phyloP scores from a whole-genome alignment of 2,797 vertebrate species.

The Gadopsis marmoratus region DNA sequence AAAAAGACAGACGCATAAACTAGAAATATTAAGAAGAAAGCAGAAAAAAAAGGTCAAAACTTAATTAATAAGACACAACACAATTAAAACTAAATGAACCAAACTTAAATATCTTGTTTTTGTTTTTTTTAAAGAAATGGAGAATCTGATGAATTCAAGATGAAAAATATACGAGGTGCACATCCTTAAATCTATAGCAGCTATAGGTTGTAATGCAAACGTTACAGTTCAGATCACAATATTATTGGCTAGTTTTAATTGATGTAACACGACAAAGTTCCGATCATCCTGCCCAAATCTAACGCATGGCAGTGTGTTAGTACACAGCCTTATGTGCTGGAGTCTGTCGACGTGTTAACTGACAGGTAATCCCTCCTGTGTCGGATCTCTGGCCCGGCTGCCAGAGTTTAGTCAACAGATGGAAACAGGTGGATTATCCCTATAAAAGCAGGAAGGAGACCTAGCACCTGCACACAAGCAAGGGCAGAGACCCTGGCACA shows the following conservation, averaged over 20 bases:
- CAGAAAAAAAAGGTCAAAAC: too few relatives aligned
- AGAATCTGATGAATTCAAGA: neutral
- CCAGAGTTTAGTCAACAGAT: slow-evolving; percentile 82
- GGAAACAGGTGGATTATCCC: slow-evolving; percentile 84
- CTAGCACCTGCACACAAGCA: slow-evolving; percentile 35
- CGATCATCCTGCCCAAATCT: neutral
- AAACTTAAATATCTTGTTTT: too few relatives aligned
- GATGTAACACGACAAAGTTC: neutral
- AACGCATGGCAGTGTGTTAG: neutral
- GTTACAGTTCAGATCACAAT: neutral
- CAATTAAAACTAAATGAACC: too few relatives aligned
- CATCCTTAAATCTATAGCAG: neutral
- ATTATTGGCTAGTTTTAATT: neutral
- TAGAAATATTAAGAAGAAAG: neutral
- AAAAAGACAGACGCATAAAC: neutral
- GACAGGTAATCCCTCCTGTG: slow-evolving; percentile 80
- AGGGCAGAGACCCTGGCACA: slow-evolving; percentile 1
- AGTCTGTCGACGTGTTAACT: slow-evolving; percentile 57
- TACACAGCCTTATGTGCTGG: slow-evolving; percentile 33
- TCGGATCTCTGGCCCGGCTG: slow-evolving; percentile 65
- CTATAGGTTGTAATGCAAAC: neutral
- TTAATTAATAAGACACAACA: neutral
- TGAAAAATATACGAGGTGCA: too few relatives aligned
- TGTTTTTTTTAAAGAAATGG: neutral
- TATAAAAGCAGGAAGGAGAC: slow-evolving; percentile 76